Base-by-base conservation (phyloP, 35 echinoderm and acorn worm species). In the Diadema setosum region DNA sequence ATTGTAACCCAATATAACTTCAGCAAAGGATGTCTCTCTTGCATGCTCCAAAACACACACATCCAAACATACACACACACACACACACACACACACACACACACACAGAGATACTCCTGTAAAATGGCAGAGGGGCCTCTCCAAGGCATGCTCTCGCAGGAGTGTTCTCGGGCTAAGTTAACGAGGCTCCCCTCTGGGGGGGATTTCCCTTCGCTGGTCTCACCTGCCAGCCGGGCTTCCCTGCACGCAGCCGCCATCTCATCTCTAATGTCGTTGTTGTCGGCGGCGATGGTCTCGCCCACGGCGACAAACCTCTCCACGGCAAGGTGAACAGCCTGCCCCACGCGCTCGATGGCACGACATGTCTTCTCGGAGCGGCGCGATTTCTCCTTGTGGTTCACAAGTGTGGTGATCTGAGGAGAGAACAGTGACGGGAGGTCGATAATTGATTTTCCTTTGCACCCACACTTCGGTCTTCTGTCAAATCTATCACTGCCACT, bases 371-470 rank as follows among this genome's bases (percentile, higher is more conserved):
- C 96, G 15, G 96, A 99, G 26, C 87, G 75, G 81, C 87, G 89
- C 42, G 89, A 83, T 45, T 94, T 93, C 59, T 99, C 96, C 81
- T 83, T 91, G 64, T 99, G 96, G 70, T 99, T 99, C 35, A 99
- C 96, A 16, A 99, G 87, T 25, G 96, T 99, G 14, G 93, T 94
- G 35, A 95, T 95, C 93, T 99, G 90, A 58, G 56, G 50, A 49
- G 39, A 27, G 63, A 48, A 89, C 30, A 67, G 30, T 11, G 37
- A 1, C 63, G 37, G 30, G 63, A 2, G 30, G 37, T 31, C 16
- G 30, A 60, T 21, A 60, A 60, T 27, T 14, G 18, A 16, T 32
- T 7, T 34, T 67, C 37, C 63, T 34, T 67, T n/a, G n/a, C n/a
- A n/a, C n/a, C n/a, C n/a, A n/a, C n/a, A n/a, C n/a, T n/a, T n/a